These are phyloP conservation scores for Pristionchus japonicus DNA, from an alignment of 2,888 invertebrate genomes.

Conservation along the genomic window DNA sequence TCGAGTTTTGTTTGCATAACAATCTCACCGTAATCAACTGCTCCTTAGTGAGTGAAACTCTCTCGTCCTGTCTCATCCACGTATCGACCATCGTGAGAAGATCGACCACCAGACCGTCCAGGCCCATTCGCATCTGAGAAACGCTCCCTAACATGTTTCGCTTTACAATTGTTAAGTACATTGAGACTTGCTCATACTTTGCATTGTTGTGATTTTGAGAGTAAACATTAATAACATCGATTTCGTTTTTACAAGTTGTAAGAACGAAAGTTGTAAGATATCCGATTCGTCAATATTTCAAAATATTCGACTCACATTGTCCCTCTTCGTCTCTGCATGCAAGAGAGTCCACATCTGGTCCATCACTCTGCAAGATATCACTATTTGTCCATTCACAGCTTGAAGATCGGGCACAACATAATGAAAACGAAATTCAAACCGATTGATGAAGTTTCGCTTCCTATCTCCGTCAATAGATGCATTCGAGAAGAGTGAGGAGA, in stretches of 20 bases:
- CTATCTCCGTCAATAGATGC: conserved; percentile 47
- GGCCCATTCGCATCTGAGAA: conserved; percentile 57
- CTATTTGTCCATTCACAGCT: not conserved
- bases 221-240: no score
- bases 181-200: no score
- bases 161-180: no score
- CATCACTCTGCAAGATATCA: conserved; percentile 57
- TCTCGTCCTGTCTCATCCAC: conserved; percentile 62
- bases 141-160: not conserved
- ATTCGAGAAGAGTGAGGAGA: conserved; percentile 61
- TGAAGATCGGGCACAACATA: not conserved
- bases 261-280: no score
- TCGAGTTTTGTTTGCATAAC: not conserved
- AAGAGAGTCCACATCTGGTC: conserved; percentile 63
- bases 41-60: conserved; percentile 47
- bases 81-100: conserved; percentile 66
- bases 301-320: conserved; percentile 48
- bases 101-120: conserved; percentile 69
- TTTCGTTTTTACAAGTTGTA: no score
- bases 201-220: no score
- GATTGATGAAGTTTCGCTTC: conserved; percentile 46
- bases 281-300: not conserved
- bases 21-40: conserved; percentile 52
- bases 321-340: conserved; percentile 54
- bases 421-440: not conserved